These are phyloP conservation scores for Butorides virescens DNA, from an alignment of 2,113 vertebrate species.

Conservation along the genomic window DNA sequence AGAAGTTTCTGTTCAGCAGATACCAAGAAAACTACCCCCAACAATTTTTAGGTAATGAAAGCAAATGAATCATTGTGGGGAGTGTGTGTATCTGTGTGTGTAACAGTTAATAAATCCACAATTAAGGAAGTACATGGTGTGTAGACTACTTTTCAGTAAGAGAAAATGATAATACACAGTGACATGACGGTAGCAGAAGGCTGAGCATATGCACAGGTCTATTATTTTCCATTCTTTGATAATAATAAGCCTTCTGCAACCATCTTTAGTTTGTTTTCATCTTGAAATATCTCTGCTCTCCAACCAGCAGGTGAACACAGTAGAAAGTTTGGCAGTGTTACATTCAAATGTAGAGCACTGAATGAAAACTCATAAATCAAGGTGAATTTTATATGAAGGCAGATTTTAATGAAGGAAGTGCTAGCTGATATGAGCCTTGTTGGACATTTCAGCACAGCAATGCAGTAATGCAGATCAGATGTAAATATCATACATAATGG, in stretches of 20 bases:
- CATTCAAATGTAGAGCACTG: neutral
- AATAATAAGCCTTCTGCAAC: slow-evolving; percentile 6
- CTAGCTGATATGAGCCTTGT: neutral
- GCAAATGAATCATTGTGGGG: neutral
- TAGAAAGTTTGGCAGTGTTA: slow-evolving; percentile 9
- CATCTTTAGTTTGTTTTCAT: slow-evolving; percentile 37
- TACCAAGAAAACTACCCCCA: neutral
- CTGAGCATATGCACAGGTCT: slow-evolving; percentile 42
- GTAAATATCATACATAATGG: slow-evolving; percentile 15
- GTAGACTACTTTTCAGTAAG: neutral
- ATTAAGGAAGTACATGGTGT: neutral
- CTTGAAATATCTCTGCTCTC: slow-evolving; percentile 8
- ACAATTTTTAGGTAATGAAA: neutral
- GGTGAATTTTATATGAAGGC: slow-evolving; percentile 32
- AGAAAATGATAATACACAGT: neutral
- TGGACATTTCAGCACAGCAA: slow-evolving; percentile 23
- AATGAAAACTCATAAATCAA: slow-evolving; percentile 24
- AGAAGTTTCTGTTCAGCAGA: neutral
- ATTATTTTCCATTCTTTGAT: slow-evolving; percentile 39
- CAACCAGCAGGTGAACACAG: slow-evolving; percentile 33
- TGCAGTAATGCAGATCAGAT: slow-evolving; percentile 42
- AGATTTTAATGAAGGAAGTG: slow-evolving; percentile 47
- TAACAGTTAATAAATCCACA: neutral
- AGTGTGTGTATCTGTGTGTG: neutral
- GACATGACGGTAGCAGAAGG: slow-evolving; percentile 16